These are phyloP conservation scores for Podiceps cristatus DNA, from an alignment of 2,113 vertebrate genomes.

Conservation along the genomic window DNA sequence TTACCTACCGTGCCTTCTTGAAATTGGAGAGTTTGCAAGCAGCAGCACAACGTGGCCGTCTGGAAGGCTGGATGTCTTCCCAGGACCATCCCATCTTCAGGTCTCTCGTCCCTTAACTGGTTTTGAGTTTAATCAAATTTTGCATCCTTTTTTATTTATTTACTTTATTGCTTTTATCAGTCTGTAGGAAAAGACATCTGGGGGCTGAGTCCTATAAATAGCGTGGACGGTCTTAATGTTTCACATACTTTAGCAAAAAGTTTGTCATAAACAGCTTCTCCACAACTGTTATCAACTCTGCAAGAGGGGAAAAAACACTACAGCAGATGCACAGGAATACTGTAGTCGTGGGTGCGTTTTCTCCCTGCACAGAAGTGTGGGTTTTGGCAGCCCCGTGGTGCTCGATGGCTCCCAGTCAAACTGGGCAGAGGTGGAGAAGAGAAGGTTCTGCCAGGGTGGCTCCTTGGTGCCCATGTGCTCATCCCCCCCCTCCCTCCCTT, in stretches of 20 bases:
- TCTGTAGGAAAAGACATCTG: not conserved
- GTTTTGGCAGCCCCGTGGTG: accelerated
- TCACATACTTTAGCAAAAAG: not conserved
- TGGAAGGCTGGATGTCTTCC: not conserved
- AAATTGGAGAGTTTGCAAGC: not conserved
- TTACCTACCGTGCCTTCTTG: not conserved
- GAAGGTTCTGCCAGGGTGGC: not conserved
- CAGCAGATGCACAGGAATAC: accelerated
- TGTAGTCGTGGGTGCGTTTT: accelerated
- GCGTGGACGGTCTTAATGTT: not conserved
- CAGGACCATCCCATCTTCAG: not conserved
- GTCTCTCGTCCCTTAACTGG: not conserved
- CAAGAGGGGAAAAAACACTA: accelerated
- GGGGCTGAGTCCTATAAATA: not conserved
- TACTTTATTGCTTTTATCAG: not conserved
- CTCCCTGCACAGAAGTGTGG: not conserved
- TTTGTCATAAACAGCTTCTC: not conserved
- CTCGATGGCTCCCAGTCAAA: not conserved
- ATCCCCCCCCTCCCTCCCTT: not conserved
- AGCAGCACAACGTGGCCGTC: not conserved
- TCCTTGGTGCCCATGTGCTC: not conserved
- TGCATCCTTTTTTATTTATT: not conserved
- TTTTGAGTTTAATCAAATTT: not conserved
- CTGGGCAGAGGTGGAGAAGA: not conserved
- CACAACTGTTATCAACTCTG: not conserved